Percentiles rank a stretch among this genome's conserved stretches.
Conservation (phyloP, 2,888 invertebrate genomes). For the Scaptomyza tumidula region DNA sequence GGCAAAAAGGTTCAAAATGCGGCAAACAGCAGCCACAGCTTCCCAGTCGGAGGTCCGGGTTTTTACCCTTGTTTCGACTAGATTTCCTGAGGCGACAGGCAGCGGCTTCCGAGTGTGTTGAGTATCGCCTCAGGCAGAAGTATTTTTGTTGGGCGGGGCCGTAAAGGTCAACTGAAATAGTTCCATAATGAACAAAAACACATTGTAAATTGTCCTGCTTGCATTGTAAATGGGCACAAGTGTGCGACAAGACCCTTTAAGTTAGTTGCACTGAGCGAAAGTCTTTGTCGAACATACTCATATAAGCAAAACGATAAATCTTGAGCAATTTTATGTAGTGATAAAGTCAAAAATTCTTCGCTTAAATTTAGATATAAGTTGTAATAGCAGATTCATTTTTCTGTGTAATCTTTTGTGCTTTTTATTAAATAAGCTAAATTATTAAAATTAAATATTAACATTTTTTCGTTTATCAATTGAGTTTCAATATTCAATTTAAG, state of each 20-base stretch:
- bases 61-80: constrained; percentile 64
- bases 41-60: constrained; percentile 57
- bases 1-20: constrained; percentile 57
- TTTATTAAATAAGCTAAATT: too few relatives aligned
- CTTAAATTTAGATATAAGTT: too few relatives aligned
- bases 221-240: constrained; percentile 71
- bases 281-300: too few relatives aligned
- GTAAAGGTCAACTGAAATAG: constrained; percentile 74
- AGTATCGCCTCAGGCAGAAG: constrained; percentile 58
- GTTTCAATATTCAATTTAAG: too few relatives aligned
- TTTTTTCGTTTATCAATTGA: too few relatives aligned
- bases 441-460: too few relatives aligned
- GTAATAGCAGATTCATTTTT: too few relatives aligned
- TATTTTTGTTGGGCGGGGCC: constrained; percentile 45
- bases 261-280: constrained; percentile 51
- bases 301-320: too few relatives aligned
- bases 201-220: constrained; percentile 79
- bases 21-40: constrained; percentile 62
- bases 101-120: constrained; percentile 62
- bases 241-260: constrained; percentile 46
- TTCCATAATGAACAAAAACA: constrained; percentile 79
- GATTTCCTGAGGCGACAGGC: constrained; percentile 69
- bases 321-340: too few relatives aligned
- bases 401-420: too few relatives aligned
- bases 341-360: too few relatives aligned